Percentiles rank a stretch among this genome's conserved stretches.
phyloP scores from a whole-genome alignment of 2,888 invertebrate genomes.

The Nebria brevicollis region DNA sequence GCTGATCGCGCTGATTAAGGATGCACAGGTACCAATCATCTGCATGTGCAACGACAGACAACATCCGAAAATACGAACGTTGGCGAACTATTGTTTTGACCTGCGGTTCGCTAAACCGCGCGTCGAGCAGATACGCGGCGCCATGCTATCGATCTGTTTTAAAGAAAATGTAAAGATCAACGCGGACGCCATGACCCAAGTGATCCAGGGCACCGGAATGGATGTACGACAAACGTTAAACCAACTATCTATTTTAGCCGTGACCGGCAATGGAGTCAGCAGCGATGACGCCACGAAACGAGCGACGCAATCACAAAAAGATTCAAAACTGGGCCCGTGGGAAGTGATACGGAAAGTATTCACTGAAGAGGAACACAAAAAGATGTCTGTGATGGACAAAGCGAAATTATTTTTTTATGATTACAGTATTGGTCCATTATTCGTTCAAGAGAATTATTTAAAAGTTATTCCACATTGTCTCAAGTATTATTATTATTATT shows the following conservation, averaged over 20 bases:
- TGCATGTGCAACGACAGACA: constrained; percentile 99
- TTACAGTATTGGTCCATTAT: constrained; percentile 94
- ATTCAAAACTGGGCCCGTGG: constrained; percentile 92
- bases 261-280: constrained; percentile 66
- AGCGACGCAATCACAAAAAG: constrained; percentile 76
- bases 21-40: constrained; percentile 86
- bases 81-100: constrained; percentile 95
- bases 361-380: constrained; percentile 78
- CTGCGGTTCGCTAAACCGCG: constrained; percentile 86
- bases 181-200: constrained; percentile 79
- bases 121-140: constrained; percentile 89
- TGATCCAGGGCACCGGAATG: constrained; percentile 88
- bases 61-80: constrained; percentile 90
- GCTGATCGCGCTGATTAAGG: constrained; percentile 90
- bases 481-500: constrained; percentile 65
- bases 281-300: constrained; percentile 67
- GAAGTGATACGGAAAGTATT: constrained; percentile 93
- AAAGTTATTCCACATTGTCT: constrained; percentile 80
- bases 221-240: constrained; percentile 95
- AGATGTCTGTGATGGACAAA: constrained; percentile 83
- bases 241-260: constrained; percentile 84
- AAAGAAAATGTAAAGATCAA: constrained; percentile 88
- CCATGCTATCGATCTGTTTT: constrained; percentile 90
- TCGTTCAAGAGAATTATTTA: constrained; percentile 97
- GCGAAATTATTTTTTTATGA: constrained; percentile 96